Percentiles rank a stretch among this genome's conserved stretches.
phyloP scores from a whole-genome alignment of 2,113 vertebrate genomes.

The Gallinago undulata region DNA sequence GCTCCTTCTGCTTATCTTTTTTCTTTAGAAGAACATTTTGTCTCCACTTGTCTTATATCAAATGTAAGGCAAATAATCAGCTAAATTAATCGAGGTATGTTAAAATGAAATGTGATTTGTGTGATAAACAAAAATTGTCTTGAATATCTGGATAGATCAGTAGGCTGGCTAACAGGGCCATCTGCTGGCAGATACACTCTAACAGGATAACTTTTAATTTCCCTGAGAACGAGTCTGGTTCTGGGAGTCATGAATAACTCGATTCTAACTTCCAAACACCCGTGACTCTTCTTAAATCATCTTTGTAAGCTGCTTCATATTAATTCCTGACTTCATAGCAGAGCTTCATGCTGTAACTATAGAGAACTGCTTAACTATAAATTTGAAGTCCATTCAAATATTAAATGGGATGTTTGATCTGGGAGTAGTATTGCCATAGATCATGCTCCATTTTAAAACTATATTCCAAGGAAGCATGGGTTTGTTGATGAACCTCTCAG shows the following conservation, averaged over 20 bases:
- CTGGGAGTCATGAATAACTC: neutral
- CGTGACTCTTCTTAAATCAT: neutral
- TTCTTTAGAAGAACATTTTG: neutral
- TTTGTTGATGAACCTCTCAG: neutral
- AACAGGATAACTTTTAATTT: fast-evolving
- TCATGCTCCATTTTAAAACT: neutral
- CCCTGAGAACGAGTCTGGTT: fast-evolving
- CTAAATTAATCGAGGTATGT: neutral
- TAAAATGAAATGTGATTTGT: neutral
- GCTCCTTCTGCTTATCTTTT: neutral
- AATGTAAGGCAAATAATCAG: neutral
- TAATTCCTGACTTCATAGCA: neutral
- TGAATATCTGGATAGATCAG: neutral
- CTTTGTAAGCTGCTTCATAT: neutral
- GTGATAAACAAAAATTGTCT: neutral
- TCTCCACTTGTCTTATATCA: neutral
- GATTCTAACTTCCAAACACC: neutral
- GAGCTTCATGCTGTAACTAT: neutral
- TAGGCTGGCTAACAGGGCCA: constrained; percentile 35
- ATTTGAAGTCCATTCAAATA: neutral
- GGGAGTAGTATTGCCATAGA: neutral
- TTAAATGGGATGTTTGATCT: neutral
- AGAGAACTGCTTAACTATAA: neutral
- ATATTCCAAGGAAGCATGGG: neutral
- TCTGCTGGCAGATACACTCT: constrained; percentile 8